These are phyloP conservation scores for Anthoscopus minutus DNA, from an alignment of 2,113 vertebrate species.

Conservation along the genomic window DNA sequence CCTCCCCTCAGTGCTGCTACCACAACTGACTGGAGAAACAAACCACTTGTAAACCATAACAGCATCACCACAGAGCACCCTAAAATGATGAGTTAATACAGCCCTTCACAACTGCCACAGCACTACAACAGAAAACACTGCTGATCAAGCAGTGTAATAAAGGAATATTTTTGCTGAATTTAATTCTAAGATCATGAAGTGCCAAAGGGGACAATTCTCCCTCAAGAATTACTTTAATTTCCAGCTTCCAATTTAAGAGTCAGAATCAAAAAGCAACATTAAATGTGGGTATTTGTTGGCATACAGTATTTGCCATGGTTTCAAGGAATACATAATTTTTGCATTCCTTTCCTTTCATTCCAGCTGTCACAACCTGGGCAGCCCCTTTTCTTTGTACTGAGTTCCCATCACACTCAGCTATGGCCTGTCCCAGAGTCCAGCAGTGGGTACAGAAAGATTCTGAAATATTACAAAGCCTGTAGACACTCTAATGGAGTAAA, in stretches of 20 bases:
- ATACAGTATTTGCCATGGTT: background rate
- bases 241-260: background rate
- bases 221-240: background rate
- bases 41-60: background rate
- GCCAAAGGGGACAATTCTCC: background rate
- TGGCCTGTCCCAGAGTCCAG: background rate
- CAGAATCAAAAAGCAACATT: background rate
- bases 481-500: background rate
- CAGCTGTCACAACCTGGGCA: background rate
- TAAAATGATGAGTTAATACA: background rate
- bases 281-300: rapidly evolving
- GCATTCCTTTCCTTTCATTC: background rate
- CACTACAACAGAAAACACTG: background rate
- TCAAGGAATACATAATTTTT: background rate
- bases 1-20: background rate
- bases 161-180: background rate
- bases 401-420: background rate
- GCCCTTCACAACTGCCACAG: background rate
- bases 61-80: background rate
- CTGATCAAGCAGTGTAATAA: background rate
- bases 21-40: background rate
- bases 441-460: background rate
- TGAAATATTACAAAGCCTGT: background rate
- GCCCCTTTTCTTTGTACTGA: background rate
- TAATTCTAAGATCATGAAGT: background rate